Conservation (phyloP, 2,888 invertebrate genomes). For the Ennomos erosarius region DNA sequence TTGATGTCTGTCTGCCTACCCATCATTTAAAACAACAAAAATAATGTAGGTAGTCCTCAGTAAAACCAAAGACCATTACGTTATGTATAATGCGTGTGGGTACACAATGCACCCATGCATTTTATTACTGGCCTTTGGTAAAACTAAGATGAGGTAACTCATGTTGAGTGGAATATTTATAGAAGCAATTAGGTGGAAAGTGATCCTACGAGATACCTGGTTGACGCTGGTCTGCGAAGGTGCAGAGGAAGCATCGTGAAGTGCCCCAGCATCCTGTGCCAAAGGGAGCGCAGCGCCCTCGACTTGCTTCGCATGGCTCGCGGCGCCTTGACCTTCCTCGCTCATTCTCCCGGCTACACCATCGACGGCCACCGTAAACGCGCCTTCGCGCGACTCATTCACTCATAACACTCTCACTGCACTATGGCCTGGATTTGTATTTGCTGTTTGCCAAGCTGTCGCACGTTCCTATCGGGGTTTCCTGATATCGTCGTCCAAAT, state of each 20-base stretch:
- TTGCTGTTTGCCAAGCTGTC: conserved; percentile 20
- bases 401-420: conserved; percentile 15
- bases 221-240: conserved; percentile 61
- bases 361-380: conserved; percentile 27
- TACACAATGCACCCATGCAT: no score
- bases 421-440: background rate
- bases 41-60: no score
- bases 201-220: conserved; percentile 49
- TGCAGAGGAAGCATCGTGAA: conserved; percentile 59
- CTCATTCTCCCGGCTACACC: conserved; percentile 62
- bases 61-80: no score
- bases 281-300: conserved; percentile 43
- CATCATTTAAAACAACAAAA: no score
- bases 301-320: conserved; percentile 56
- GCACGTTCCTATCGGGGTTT: conserved; percentile 24
- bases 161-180: no score
- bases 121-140: no score
- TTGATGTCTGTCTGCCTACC: no score
- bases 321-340: conserved; percentile 75
- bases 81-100: no score
- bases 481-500: conserved; percentile 34
- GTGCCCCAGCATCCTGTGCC: conserved; percentile 38
- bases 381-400: conserved; percentile 25
- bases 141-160: no score
- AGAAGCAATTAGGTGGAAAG: no score